A percentile compares a stretch with the other conserved stretches of the same genome.
These are phyloP conservation scores for Lochmaea capreae DNA, from an alignment of 2,888 invertebrate genomes.

Conservation along the genomic window DNA sequence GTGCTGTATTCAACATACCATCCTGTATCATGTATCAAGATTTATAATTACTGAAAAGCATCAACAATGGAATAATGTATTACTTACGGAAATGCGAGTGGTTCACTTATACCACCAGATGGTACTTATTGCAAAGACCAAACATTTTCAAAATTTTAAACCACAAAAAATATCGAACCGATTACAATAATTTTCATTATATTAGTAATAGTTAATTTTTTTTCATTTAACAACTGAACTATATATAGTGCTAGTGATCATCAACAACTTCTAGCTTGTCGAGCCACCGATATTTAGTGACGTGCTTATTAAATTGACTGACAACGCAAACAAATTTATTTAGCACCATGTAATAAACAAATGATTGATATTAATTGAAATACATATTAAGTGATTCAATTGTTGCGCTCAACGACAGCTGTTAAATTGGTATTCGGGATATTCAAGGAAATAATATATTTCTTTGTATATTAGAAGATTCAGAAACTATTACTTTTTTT, in stretches of 20 bases:
- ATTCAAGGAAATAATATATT: not conserved
- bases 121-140: too few species aligned
- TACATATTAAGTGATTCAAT: slow-evolving; percentile 14
- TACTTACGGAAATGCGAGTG: too few species aligned
- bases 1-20: too few species aligned
- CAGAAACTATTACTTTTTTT: too few species aligned
- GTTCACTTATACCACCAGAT: too few species aligned
- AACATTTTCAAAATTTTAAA: too few species aligned
- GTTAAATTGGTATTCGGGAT: slow-evolving; percentile 4
- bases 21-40: too few species aligned
- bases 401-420: not conserved
- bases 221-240: not conserved
- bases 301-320: slow-evolving; percentile 18
- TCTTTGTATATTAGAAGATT: not conserved
- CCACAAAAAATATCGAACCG: too few species aligned
- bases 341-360: slow-evolving; percentile 15
- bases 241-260: not conserved
- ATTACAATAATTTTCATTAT: too few species aligned
- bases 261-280: not conserved
- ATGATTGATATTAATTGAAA: slow-evolving; percentile 22
- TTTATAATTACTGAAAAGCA: too few species aligned
- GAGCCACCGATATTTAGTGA: not conserved
- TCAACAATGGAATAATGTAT: too few species aligned
- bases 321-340: slow-evolving; percentile 16
- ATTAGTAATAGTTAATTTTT: too few species aligned